phyloP scores from a whole-genome alignment of 35 echinoderm and acorn worm genomes.

The Diadema setosum region DNA sequence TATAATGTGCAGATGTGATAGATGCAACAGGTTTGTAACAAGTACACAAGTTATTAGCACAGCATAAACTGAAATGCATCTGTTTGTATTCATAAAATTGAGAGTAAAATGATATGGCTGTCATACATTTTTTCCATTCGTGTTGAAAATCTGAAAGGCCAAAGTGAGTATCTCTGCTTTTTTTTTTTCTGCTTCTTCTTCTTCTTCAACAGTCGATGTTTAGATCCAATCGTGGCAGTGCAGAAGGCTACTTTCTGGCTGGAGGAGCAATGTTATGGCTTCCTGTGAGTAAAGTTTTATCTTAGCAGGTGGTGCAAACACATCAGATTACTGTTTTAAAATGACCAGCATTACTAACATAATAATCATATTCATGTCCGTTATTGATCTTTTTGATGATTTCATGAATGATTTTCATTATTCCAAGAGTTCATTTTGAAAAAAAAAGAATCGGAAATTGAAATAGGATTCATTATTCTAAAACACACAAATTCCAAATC shows the following conservation, averaged over 20 bases:
- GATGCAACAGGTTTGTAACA: no score
- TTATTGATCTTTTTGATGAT: no score
- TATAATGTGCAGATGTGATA: no score
- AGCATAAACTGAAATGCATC: no score
- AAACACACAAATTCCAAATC: no score
- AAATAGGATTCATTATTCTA: not conserved
- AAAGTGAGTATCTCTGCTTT: no score
- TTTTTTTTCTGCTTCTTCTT: not conserved
- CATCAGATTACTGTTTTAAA: not conserved
- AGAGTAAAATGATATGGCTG: no score
- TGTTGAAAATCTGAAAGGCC: no score
- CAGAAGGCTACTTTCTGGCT: slow-evolving; percentile 87
- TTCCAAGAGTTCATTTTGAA: not conserved
- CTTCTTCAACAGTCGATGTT: slow-evolving; percentile 68
- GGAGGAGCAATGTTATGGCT: slow-evolving; percentile 85
- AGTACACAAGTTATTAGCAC: no score
- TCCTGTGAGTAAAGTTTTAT: slow-evolving; percentile 65
- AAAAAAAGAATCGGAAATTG: not conserved
- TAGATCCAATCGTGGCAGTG: slow-evolving; percentile 79
- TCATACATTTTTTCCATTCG: no score
- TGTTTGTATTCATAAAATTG: no score
- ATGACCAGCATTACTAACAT: not conserved
- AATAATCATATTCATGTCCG: no score
- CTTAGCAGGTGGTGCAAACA: not conserved
- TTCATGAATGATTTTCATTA: not conserved